Conservation (phyloP, 2,888 invertebrate species). For the Aspidiotus destructor region DNA sequence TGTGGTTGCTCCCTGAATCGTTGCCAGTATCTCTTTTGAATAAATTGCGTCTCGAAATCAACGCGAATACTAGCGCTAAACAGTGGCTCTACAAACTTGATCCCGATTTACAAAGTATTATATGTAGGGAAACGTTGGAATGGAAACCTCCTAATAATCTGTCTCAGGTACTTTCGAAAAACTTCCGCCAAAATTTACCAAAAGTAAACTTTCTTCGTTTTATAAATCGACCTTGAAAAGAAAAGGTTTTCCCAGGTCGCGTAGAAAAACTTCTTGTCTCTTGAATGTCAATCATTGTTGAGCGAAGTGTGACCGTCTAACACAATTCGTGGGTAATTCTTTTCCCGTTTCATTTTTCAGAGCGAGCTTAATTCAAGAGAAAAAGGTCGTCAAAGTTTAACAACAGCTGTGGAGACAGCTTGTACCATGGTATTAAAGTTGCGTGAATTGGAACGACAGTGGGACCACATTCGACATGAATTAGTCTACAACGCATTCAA, state of each 20-base stretch:
- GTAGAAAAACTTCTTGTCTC: too few species aligned
- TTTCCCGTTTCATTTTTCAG: conserved; percentile 43
- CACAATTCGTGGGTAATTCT: not conserved
- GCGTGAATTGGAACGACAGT: conserved; percentile 60
- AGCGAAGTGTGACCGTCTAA: not conserved
- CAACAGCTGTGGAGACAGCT: conserved; percentile 60
- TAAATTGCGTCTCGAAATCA: conserved; percentile 55
- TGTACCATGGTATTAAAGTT: conserved; percentile 68
- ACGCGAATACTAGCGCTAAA: conserved; percentile 47
- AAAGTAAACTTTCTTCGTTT: too few species aligned
- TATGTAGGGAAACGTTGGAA: conserved; percentile 76
- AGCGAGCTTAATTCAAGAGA: conserved; percentile 64
- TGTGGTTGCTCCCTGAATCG: conserved; percentile 68
- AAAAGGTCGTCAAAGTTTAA: conserved; percentile 61
- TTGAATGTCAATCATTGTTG: too few species aligned
- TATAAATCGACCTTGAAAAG: not conserved
- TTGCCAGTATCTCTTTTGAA: conserved; percentile 66
- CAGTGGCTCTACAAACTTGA: conserved; percentile 64
- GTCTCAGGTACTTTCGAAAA: not conserved
- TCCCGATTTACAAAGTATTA: conserved; percentile 66
- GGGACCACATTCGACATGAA: conserved; percentile 66
- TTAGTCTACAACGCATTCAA: conserved; percentile 65
- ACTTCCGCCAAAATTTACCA: too few species aligned
- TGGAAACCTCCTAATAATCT: conserved; percentile 51
- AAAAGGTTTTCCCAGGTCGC: not conserved